Conservation (phyloP, 2,888 invertebrate genomes). For the Eristalis tenax region DNA sequence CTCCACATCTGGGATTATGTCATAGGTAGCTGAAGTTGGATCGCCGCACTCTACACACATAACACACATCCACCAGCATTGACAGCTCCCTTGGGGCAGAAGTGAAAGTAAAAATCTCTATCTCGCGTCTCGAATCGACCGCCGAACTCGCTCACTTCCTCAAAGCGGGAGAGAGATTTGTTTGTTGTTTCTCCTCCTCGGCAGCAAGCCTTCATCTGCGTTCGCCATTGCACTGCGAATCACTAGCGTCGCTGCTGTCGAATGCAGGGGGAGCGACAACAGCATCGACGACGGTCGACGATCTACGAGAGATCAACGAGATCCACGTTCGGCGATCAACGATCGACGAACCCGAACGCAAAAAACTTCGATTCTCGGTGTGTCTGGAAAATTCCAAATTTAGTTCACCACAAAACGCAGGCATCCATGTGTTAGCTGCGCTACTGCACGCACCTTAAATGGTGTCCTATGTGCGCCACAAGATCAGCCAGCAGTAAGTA, state of each 20-base stretch:
- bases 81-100: conserved; percentile 70
- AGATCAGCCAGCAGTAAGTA: conserved; percentile 29
- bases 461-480: conserved; percentile 69
- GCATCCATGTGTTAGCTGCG: conserved; percentile 54
- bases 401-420: conserved; percentile 66
- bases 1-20: conserved; percentile 68
- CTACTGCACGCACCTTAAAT: conserved; percentile 71
- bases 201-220: background rate
- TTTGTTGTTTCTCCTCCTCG: background rate
- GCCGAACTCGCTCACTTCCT: conserved; percentile 61
- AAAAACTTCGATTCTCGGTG: conserved; percentile 55
- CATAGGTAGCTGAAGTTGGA: conserved; percentile 62
- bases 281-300: conserved; percentile 1
- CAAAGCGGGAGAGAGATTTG: conserved; percentile 38
- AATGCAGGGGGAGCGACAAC: background rate
- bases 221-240: conserved; percentile 5
- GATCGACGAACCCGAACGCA: conserved; percentile 65
- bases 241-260: conserved; percentile 15
- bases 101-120: conserved; percentile 71
- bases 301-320: background rate
- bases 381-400: conserved; percentile 71
- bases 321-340: conserved; percentile 20
- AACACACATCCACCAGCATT: conserved; percentile 53
- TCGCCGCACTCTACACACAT: conserved; percentile 25
- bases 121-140: conserved; percentile 2